A percentile compares a stretch with the other conserved stretches of the same genome.
These are phyloP conservation scores for Terebella lapidaria DNA, from an alignment of 2,888 invertebrate genomes.

Conservation along the genomic window DNA sequence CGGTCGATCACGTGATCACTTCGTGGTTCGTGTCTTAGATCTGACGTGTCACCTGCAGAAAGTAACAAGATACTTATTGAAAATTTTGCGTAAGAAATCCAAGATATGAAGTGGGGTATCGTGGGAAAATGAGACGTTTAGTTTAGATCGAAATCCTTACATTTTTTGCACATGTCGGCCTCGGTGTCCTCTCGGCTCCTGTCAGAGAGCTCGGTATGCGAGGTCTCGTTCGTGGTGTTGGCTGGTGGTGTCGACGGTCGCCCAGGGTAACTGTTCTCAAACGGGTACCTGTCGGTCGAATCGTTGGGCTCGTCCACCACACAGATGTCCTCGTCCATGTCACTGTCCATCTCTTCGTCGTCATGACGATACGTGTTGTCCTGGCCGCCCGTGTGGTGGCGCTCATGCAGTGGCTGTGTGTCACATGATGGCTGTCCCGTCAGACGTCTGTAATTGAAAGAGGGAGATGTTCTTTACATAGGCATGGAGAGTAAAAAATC, in stretches of 20 bases:
- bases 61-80: neutral
- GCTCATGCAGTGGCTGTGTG: neutral
- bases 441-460: neutral
- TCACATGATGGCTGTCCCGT: neutral
- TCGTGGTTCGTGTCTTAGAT: neutral
- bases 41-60: neutral
- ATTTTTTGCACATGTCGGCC: neutral
- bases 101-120: too few relatives aligned
- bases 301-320: constrained; percentile 1
- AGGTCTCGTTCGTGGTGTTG: neutral
- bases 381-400: neutral
- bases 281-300: neutral
- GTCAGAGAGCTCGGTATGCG: neutral
- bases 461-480: neutral
- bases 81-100: too few relatives aligned
- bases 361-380: neutral
- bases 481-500: too few relatives aligned
- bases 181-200: neutral
- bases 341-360: neutral
- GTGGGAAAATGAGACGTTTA: too few relatives aligned
- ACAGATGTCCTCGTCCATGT: neutral
- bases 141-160: too few relatives aligned
- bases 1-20: neutral
- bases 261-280: neutral
- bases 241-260: neutral